Conservation (phyloP, 2,888 invertebrate genomes). For the Sminthurides aquaticus region DNA sequence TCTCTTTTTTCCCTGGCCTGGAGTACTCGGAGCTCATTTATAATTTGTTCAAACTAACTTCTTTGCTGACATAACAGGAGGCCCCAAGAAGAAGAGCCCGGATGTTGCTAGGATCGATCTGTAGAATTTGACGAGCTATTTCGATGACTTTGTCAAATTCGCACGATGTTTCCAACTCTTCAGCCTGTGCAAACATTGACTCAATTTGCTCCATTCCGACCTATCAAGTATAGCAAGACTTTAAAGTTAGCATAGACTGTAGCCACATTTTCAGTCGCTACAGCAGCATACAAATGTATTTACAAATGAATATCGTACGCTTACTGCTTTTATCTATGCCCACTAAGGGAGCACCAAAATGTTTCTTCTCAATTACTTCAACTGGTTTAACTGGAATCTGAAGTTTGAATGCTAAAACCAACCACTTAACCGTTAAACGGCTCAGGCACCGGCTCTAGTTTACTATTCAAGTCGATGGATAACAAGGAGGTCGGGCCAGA, state of each 20-base stretch:
- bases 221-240: background rate
- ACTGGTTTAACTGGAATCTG: too few relatives aligned
- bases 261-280: background rate
- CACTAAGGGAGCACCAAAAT: too few relatives aligned
- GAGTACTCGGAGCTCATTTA: conserved; percentile 1
- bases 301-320: background rate
- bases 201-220: conserved; percentile 1
- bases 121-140: conserved; percentile 8
- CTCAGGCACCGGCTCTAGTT: too few relatives aligned
- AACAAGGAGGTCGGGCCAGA: too few relatives aligned
- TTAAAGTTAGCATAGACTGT: too few relatives aligned
- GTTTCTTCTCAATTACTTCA: too few relatives aligned
- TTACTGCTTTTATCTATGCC: background rate
- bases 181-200: conserved; percentile 2
- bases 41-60: background rate
- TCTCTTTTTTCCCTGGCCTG: too few relatives aligned
- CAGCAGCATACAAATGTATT: background rate
- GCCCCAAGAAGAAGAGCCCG: conserved; percentile 13
- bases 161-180: conserved; percentile 16
- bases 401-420: too few relatives aligned
- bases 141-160: conserved; percentile 14
- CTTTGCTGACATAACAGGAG: conserved; percentile 16
- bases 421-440: too few relatives aligned
- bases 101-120: conserved; percentile 12
- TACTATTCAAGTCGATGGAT: too few relatives aligned